phyloP scores from a whole-genome alignment of 2,113 vertebrate genomes.

The Geococcyx californianus region DNA sequence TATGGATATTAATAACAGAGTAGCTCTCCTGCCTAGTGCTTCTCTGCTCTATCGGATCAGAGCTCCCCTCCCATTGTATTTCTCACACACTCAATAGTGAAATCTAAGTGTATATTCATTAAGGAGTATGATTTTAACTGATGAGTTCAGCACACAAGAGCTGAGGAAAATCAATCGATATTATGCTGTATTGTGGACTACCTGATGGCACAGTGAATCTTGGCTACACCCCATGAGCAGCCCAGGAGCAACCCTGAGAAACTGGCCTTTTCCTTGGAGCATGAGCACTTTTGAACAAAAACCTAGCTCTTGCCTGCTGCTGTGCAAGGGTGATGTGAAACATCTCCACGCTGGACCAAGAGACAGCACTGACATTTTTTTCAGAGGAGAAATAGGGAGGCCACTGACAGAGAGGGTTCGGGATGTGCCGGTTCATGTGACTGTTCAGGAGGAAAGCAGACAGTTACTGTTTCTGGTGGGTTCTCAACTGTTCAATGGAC shows the following conservation, averaged over 20 bases:
- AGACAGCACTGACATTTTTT: neutral
- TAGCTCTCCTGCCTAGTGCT: neutral
- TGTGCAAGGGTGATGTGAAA: accelerated
- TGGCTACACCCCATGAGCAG: neutral
- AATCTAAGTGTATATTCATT: neutral
- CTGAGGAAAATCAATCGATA: neutral
- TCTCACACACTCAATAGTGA: neutral
- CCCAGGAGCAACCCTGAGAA: neutral
- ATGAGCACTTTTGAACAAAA: neutral
- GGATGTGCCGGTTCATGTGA: neutral
- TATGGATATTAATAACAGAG: neutral
- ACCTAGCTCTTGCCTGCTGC: neutral
- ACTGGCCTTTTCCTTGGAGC: neutral
- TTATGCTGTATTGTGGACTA: neutral
- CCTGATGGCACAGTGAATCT: neutral
- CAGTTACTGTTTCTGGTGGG: slow-evolving; percentile 43
- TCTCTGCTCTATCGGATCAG: neutral
- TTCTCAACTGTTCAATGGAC: slow-evolving; percentile 37
- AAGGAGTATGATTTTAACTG: neutral
- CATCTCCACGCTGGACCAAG: neutral
- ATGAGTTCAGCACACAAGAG: neutral
- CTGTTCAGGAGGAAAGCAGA: neutral
- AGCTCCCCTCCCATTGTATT: neutral
- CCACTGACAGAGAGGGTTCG: neutral
- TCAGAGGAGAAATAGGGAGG: neutral